These are phyloP conservation scores for Oscheius sp. DNA, from an alignment of 2,888 invertebrate genomes.

Conservation along the genomic window DNA sequence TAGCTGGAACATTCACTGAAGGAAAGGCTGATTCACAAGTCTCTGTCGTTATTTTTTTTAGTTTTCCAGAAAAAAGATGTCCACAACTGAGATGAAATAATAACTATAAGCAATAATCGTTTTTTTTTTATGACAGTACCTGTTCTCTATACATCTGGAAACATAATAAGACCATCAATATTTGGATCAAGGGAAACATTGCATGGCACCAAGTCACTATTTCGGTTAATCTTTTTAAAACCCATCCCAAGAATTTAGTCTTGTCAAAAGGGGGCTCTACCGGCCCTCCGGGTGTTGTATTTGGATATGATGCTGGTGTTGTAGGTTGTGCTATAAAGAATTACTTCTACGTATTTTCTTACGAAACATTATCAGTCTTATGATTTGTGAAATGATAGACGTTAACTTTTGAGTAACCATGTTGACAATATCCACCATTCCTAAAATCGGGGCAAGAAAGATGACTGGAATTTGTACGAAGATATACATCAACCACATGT, in stretches of 20 bases:
- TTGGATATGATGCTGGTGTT: no score
- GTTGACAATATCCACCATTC: conserved; percentile 39
- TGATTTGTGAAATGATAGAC: conserved; percentile 34
- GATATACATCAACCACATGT: conserved; percentile 45
- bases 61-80: not conserved
- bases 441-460: conserved; percentile 48
- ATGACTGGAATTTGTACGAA: conserved; percentile 40
- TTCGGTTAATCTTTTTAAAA: no score
- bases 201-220: no score
- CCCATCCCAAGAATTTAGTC: no score
- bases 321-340: no score
- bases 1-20: no score
- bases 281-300: no score
- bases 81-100: not conserved
- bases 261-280: no score
- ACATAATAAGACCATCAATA: conserved; percentile 38
- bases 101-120: not conserved
- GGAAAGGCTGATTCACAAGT: no score
- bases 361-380: conserved; percentile 13
- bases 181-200: conserved; percentile 45
- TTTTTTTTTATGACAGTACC: no score
- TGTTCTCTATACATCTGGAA: conserved; percentile 47
- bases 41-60: not conserved
- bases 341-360: no score
- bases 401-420: conserved; percentile 40